Evolutionary conservation across 2,113 vertebrate species (phyloP), one percentile per base, ranked within the genome.

Genomic region (Monopterus albus): DNA sequence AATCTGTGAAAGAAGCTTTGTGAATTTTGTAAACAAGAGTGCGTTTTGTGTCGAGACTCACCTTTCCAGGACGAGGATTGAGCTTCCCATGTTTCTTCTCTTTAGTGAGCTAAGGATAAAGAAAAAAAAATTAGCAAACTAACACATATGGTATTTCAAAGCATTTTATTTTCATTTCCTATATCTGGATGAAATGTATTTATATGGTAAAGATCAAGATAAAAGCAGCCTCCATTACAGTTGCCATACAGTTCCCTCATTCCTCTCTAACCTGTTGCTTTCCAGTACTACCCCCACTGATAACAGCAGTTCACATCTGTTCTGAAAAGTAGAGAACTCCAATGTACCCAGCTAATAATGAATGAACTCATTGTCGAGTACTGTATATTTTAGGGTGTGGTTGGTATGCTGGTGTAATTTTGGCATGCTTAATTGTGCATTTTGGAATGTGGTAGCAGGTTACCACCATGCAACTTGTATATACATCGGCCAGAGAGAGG

Each of bases 31-130:
- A n/a, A n/a, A n/a, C n/a, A n/a, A 21, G 6, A 6, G 7, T 17
- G 35, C 23, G 5, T 20, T 38, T 31, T 11, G 20, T 18, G 10
- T 15, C 9, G 18, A 23, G 42, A 83, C 92, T 92, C 94, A 98
- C 97, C 96, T 99, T 99, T 79, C 97, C 96, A 0, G 97, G 97
- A 14, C 97, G 94, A 6, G 84, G 92, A 70, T 98, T 98, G 74
- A 95, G 91, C 73, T 97, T 98, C 56, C 94, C 91, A 6, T 92
- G 91, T 39, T 90, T 89, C 72, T 93, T 98, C 79, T 90, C 79
- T 59, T 95, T 95, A 2, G 94, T 93, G 59, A 91, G 92, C 94
- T 94, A 23, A 5, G 38, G 53, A 78, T 18, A 82, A 28, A 90
- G 17, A 50, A 35, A 61, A 68, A 12, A 64, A 15, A 38, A n/a